Percentiles rank a stretch among this genome's conserved stretches.
Evolutionary conservation across 2,888 invertebrate species (phyloP).

Genomic region (Molorchus minor): DNA sequence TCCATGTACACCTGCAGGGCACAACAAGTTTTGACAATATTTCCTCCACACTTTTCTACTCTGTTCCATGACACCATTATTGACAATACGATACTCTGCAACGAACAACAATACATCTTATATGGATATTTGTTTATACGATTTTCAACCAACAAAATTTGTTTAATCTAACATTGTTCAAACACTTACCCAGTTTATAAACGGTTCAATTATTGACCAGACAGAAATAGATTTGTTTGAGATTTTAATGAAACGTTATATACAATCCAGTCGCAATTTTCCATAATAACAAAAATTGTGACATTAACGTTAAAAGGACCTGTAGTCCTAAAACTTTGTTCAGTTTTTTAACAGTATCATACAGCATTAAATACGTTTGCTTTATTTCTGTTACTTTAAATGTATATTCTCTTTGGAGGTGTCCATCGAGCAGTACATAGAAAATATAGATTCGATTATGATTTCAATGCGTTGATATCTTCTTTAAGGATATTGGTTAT

Average conservation of each 20-base stretch:
- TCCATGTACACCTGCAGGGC: neutral
- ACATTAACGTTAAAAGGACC: neutral
- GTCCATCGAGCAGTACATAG: neutral
- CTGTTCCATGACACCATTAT: neutral
- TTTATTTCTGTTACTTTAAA: neutral
- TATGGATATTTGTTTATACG: neutral
- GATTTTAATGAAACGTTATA: neutral
- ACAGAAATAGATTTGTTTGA: neutral
- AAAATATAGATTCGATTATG: neutral
- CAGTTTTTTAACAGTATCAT: neutral
- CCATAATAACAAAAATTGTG: neutral
- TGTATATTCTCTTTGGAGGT: neutral
- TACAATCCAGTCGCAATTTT: neutral
- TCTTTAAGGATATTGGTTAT: neutral
- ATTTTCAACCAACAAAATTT: neutral
- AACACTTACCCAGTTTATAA: neutral
- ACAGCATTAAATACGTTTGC: neutral
- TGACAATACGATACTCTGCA: neutral
- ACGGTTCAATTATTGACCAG: neutral
- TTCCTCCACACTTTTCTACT: neutral
- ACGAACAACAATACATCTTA: neutral
- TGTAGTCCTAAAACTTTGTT: neutral
- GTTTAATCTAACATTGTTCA: neutral
- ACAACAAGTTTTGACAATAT: neutral
- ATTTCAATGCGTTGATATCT: neutral